Conservation (phyloP, 2,888 invertebrate genomes). For the Coecobrya sp. region DNA sequence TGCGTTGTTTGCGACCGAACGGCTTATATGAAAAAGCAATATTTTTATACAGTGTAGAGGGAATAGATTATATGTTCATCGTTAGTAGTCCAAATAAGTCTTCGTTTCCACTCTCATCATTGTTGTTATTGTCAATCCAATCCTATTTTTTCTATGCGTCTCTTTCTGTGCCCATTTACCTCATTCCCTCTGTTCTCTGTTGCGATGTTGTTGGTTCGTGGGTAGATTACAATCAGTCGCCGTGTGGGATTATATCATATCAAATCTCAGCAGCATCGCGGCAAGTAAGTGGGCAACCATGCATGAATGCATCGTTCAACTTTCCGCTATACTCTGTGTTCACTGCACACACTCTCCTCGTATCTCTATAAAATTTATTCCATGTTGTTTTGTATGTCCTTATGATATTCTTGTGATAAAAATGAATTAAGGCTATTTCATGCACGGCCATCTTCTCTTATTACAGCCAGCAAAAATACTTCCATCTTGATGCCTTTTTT, state of each 20-base stretch:
- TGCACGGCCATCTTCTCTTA: conserved; percentile 71
- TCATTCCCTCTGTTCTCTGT: conserved; percentile 60
- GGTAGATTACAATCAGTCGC: conserved; percentile 78
- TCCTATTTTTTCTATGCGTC: conserved; percentile 23
- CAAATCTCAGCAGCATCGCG: conserved; percentile 72
- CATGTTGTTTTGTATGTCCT: conserved; percentile 19
- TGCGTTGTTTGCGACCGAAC: conserved; percentile 2
- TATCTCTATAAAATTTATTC: conserved; percentile 46
- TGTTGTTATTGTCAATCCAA: conserved; percentile 66
- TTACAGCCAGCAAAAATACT: conserved; percentile 7
- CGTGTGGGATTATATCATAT: conserved; percentile 78
- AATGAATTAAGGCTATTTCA: conserved; percentile 75
- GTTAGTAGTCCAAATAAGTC: conserved; percentile 64
- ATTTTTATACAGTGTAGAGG: background rate
- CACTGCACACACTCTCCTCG: background rate
- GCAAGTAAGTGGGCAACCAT: conserved; percentile 58
- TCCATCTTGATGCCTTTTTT: background rate
- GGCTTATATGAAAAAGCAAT: background rate
- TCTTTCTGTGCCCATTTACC: conserved; percentile 59
- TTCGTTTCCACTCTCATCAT: conserved; percentile 49
- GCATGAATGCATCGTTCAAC: conserved; percentile 53
- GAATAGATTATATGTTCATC: background rate
- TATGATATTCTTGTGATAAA: conserved; percentile 62
- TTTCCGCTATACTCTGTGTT: background rate
- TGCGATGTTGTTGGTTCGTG: conserved; percentile 64